Conservation (phyloP, 1,140 invertebrate genomes). For the Hylaeus anthracinus region DNA sequence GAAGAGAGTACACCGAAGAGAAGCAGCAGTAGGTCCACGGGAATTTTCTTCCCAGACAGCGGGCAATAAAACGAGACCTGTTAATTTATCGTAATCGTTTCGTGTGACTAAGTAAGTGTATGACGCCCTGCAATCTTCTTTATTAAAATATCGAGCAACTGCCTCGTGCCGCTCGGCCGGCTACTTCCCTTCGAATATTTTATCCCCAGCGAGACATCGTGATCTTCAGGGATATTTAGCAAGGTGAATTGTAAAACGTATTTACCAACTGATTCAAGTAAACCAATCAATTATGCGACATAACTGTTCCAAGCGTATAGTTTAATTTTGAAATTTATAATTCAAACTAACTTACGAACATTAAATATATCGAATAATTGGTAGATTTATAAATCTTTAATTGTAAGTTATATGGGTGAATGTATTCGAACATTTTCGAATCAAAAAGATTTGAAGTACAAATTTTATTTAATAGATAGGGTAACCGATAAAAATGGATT, state of each 20-base stretch:
- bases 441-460: no score
- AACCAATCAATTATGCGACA: background rate
- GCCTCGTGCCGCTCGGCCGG: background rate
- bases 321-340: no score
- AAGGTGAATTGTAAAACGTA: background rate
- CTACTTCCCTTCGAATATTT: background rate
- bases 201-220: background rate
- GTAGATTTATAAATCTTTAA: no score
- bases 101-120: slow-evolving; percentile 73
- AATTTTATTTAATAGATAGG: no score
- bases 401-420: no score
- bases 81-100: slow-evolving; percentile 74
- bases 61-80: slow-evolving; percentile 53
- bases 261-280: background rate
- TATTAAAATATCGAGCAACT: slow-evolving; percentile 72
- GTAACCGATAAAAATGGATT: no score
- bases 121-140: slow-evolving; percentile 69
- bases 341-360: no score
- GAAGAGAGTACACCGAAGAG: slow-evolving; percentile 18
- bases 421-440: no score
- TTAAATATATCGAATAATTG: no score
- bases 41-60: slow-evolving; percentile 28
- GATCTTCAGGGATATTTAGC: background rate
- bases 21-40: background rate
- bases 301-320: background rate